Conservation (phyloP, 2,797 vertebrate species). For the Enteromius anoplus region DNA sequence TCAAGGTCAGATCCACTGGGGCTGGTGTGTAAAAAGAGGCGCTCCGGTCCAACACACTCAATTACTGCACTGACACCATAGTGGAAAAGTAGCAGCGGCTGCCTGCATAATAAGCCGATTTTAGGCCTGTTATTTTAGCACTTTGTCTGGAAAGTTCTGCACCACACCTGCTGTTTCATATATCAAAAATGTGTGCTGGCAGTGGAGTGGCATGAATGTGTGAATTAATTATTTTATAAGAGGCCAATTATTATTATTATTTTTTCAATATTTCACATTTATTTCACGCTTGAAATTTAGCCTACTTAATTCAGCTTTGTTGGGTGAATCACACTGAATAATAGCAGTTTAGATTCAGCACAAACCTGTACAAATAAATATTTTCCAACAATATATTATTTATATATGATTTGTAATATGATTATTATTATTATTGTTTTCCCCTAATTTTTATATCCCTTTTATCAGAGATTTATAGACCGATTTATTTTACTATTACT, state of each 20-base stretch:
- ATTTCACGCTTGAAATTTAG: not conserved
- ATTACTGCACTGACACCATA: slow-evolving; percentile 56
- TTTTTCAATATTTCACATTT: not conserved
- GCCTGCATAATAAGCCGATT: slow-evolving; percentile 47
- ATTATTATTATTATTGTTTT: not conserved
- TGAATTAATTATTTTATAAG: slow-evolving; percentile 9
- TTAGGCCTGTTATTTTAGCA: slow-evolving; percentile 53
- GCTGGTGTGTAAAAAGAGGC: slow-evolving; percentile 66
- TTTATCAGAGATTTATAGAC: not conserved
- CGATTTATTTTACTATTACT: not conserved
- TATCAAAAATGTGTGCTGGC: slow-evolving; percentile 2
- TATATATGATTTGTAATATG: not conserved
- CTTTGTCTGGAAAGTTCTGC: slow-evolving; percentile 52
- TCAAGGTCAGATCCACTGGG: slow-evolving; percentile 79
- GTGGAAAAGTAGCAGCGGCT: slow-evolving; percentile 44
- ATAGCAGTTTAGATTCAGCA: not conserved
- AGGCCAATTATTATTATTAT: not conserved
- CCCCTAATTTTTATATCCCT: not conserved
- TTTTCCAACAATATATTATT: not conserved
- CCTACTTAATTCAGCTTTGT: not conserved
- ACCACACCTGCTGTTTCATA: slow-evolving; percentile 32
- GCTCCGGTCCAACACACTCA: slow-evolving; percentile 56
- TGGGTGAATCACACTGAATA: not conserved
- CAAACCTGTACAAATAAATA: not conserved
- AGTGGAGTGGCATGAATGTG: slow-evolving; percentile 12